Percentiles rank a stretch among this genome's conserved stretches.
Conservation (phyloP, 1,140 invertebrate species). For the Drosophila tani region DNA sequence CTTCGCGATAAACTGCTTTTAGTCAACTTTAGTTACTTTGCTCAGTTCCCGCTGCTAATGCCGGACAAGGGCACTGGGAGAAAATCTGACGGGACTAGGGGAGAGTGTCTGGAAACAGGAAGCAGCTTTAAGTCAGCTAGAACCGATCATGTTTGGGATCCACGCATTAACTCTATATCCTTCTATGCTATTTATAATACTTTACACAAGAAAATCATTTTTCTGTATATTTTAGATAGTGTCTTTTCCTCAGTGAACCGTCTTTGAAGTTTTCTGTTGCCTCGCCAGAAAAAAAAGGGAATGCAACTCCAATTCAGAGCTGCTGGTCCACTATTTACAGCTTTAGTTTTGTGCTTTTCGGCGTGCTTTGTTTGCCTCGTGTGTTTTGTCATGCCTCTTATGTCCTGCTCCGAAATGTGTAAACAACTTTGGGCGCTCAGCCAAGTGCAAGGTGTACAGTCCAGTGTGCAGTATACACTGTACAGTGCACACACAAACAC, state of each 20-base stretch:
- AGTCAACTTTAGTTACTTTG: conserved; percentile 83
- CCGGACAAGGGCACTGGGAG: conserved; percentile 36
- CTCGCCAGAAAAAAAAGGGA: conserved; percentile 2
- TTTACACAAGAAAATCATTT: too few relatives aligned
- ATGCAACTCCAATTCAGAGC: conserved; percentile 26
- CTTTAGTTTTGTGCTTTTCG: conserved; percentile 73
- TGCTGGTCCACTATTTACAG: conserved; percentile 78
- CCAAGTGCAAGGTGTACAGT: conserved; percentile 76
- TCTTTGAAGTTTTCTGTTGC: conserved; percentile 48
- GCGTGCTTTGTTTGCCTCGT: conserved; percentile 70
- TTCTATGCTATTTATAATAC: neutral
- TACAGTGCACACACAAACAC: conserved; percentile 24
- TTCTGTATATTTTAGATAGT: neutral
- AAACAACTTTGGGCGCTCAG: conserved; percentile 80
- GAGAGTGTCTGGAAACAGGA: too few relatives aligned
- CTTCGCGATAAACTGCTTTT: conserved; percentile 77
- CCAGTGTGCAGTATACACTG: conserved; percentile 27
- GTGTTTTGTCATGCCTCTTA: conserved; percentile 82
- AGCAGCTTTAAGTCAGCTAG: neutral
- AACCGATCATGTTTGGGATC: neutral
- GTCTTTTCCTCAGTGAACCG: conserved; percentile 5
- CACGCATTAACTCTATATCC: too few relatives aligned
- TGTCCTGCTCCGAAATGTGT: conserved; percentile 75
- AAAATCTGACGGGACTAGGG: neutral
- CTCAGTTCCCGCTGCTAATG: conserved; percentile 63